Conservation (phyloP, 2,888 invertebrate species). For the Lasioglossum morio region DNA sequence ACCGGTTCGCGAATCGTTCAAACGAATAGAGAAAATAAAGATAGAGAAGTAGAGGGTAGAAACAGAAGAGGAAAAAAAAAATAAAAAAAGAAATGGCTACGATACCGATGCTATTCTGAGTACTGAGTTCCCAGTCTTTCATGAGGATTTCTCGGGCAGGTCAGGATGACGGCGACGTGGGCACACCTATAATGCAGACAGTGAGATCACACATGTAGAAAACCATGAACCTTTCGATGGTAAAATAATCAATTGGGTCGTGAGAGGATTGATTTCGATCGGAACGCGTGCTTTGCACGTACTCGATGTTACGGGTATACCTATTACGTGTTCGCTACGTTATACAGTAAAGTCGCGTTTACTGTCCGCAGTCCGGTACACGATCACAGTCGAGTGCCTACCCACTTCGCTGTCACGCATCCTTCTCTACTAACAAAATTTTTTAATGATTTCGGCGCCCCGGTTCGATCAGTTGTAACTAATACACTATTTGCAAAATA, state of each 20-base stretch:
- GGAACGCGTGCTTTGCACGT: too few species aligned
- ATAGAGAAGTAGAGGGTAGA: neutral
- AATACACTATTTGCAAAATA: too few species aligned
- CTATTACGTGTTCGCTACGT: neutral
- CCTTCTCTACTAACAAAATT: too few species aligned
- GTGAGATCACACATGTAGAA: constrained; percentile 80
- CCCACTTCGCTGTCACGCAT: too few species aligned
- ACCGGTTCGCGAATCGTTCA: constrained; percentile 27
- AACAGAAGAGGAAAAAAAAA: constrained; percentile 60
- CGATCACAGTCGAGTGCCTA: too few species aligned
- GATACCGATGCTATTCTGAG: constrained; percentile 85
- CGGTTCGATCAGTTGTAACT: too few species aligned
- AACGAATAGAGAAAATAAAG: neutral
- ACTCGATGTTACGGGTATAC: neutral
- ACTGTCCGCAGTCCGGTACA: too few species aligned
- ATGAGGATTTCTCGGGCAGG: constrained; percentile 85
- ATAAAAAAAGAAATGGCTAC: constrained; percentile 82
- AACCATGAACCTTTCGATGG: constrained; percentile 40
- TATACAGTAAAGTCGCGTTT: too few species aligned
- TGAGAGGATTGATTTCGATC: neutral
- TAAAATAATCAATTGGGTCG: constrained; percentile 46
- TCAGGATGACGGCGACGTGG: constrained; percentile 85
- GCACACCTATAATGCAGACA: constrained; percentile 84
- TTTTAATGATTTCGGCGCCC: too few species aligned
- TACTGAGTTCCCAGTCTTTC: constrained; percentile 85